These are phyloP conservation scores for Lydus trimaculatus DNA, from an alignment of 2,888 invertebrate genomes.

Conservation along the genomic window DNA sequence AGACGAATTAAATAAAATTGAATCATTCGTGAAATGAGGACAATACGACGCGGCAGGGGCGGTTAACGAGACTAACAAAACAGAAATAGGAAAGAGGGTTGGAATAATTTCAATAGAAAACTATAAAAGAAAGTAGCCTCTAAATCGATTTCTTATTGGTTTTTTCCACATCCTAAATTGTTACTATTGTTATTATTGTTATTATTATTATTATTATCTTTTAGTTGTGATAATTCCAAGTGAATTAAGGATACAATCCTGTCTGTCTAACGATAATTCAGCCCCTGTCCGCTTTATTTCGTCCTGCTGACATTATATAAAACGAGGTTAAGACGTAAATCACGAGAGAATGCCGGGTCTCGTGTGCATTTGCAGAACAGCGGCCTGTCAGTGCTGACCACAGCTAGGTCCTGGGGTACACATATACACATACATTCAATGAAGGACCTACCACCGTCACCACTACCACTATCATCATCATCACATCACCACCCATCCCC, in stretches of 20 bases:
- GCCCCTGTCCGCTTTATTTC: constrained; percentile 34
- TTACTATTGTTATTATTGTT: not conserved
- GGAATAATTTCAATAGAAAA: not conserved
- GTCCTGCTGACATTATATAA: constrained; percentile 65
- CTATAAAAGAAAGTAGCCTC: not conserved
- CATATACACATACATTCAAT: constrained; percentile 32
- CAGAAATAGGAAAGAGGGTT: not conserved
- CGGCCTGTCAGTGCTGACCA: constrained; percentile 55
- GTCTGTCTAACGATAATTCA: not conserved
- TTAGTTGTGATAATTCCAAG: not conserved
- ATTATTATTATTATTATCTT: not conserved
- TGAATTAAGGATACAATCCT: not conserved
- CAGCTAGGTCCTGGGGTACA: constrained; percentile 53
- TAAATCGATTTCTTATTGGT: not conserved
- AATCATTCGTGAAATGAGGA: constrained; percentile 34
- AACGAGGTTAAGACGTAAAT: constrained; percentile 68
- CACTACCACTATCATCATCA: not conserved
- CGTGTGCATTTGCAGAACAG: constrained; percentile 44
- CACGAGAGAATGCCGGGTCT: constrained; percentile 61
- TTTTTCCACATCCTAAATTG: not conserved
- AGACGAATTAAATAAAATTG: constrained; percentile 49
- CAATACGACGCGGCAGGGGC: constrained; percentile 19
- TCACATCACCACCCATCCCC: constrained; percentile 1
- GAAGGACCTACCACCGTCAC: constrained; percentile 20
- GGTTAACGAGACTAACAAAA: constrained; percentile 4